Conservation (phyloP, 2,797 vertebrate species). For the Nannoperca obscura region DNA sequence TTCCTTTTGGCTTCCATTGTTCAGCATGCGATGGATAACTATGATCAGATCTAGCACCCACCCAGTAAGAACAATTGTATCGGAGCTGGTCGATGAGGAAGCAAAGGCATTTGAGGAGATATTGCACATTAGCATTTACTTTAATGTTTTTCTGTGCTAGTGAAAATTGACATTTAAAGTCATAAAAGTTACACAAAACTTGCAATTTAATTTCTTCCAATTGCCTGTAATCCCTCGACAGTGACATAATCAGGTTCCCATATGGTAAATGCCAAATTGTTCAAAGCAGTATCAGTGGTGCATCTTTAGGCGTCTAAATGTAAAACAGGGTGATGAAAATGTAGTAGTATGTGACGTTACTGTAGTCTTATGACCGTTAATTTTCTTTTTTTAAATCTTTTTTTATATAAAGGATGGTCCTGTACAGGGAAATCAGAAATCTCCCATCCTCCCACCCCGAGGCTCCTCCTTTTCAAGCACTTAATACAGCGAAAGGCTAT, state of each 20-base stretch:
- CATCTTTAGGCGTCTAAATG: slow-evolving; percentile 49
- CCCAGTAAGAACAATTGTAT: slow-evolving; percentile 36
- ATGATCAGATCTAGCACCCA: slow-evolving; percentile 47
- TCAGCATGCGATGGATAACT: slow-evolving; percentile 35
- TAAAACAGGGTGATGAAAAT: slow-evolving; percentile 68
- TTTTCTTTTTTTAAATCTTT: slow-evolving; percentile 6
- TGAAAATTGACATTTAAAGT: slow-evolving; percentile 41
- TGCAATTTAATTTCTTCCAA: slow-evolving; percentile 23
- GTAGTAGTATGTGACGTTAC: slow-evolving; percentile 55
- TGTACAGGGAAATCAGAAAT: slow-evolving; percentile 59
- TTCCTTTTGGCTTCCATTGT: slow-evolving; percentile 49
- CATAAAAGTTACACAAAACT: slow-evolving; percentile 31
- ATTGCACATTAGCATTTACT: slow-evolving; percentile 36
- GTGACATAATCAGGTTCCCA: slow-evolving; percentile 56
- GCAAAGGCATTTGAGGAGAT: slow-evolving; percentile 23
- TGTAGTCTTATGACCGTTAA: slow-evolving; percentile 62
- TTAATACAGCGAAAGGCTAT: slow-evolving; percentile 71
- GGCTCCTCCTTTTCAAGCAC: slow-evolving; percentile 69
- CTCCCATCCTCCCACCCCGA: slow-evolving; percentile 38
- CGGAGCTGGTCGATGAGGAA: slow-evolving; percentile 26
- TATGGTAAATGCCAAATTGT: slow-evolving; percentile 43
- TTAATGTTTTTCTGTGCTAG: slow-evolving; percentile 37
- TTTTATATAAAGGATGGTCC: slow-evolving; percentile 40
- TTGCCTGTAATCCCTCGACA: slow-evolving; percentile 42
- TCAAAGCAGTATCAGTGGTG: slow-evolving; percentile 19